phyloP scores from a whole-genome alignment of 2,888 invertebrate genomes.

The Quadriops clusia region DNA sequence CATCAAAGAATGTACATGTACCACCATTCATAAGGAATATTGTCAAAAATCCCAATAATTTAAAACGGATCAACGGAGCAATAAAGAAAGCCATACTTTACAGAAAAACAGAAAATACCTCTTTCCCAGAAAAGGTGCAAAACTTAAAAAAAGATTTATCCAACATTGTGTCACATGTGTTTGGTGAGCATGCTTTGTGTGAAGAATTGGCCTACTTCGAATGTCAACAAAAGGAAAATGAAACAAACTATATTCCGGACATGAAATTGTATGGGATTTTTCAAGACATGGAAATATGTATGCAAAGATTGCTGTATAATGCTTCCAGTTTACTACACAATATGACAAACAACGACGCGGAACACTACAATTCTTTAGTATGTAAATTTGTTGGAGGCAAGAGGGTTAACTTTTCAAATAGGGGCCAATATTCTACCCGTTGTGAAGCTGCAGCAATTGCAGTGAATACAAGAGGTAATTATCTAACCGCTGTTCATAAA shows the following conservation, averaged over 20 bases:
- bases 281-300: too few relatives aligned
- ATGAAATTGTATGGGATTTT: too few relatives aligned
- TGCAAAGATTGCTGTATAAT: conserved; percentile 9
- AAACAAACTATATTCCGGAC: too few relatives aligned
- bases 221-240: conserved; percentile 3
- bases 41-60: not conserved
- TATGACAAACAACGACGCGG: conserved; percentile 23
- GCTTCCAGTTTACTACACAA: conserved; percentile 18
- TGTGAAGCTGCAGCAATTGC: conserved; percentile 25
- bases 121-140: conserved; percentile 5
- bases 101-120: too few relatives aligned
- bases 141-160: conserved; percentile 13
- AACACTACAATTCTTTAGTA: conserved; percentile 23
- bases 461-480: too few relatives aligned
- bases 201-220: conserved; percentile 7
- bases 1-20: conserved; percentile 2
- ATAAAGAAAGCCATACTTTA: conserved; percentile 4
- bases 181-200: conserved; percentile 20
- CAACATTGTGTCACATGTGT: conserved; percentile 20
- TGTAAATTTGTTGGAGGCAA: conserved; percentile 27
- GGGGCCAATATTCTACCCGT: conserved; percentile 23
- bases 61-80: conserved; percentile 4
- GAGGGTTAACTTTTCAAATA: conserved; percentile 23
- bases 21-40: conserved; percentile 1
- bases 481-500: too few relatives aligned